Conservation (phyloP, 2,113 vertebrate species). For the Zosterops borbonicus region DNA sequence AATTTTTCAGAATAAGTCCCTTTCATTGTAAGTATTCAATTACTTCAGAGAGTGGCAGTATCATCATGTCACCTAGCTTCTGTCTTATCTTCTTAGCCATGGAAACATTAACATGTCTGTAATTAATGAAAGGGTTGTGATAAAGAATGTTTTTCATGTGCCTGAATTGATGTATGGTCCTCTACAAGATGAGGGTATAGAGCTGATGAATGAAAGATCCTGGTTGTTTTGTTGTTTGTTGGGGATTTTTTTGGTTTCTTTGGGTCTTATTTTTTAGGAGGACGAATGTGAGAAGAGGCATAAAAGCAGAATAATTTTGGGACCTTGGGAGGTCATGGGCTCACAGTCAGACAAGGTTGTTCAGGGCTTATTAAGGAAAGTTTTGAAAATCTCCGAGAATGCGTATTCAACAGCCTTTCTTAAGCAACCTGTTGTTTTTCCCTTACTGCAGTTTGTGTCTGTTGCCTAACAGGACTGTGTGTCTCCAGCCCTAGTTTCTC, state of each 20-base stretch:
- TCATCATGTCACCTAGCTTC: neutral
- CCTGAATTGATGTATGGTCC: neutral
- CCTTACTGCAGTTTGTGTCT: neutral
- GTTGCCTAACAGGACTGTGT: neutral
- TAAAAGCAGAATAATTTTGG: neutral
- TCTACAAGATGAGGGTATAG: neutral
- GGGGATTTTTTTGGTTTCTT: neutral
- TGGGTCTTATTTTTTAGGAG: fast-evolving
- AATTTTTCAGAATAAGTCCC: neutral
- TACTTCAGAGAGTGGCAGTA: neutral
- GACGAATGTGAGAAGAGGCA: neutral
- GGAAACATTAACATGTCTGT: neutral
- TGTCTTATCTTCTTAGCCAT: neutral
- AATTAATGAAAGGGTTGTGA: neutral
- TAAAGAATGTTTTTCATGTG: neutral
- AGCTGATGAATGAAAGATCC: neutral
- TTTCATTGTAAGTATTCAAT: neutral
- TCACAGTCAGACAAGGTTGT: neutral
- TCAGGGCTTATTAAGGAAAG: neutral
- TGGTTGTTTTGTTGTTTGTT: neutral
- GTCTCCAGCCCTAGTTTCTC: neutral
- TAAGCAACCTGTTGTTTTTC: neutral
- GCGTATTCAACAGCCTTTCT: neutral
- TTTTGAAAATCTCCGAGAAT: neutral
- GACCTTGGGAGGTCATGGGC: neutral